A percentile compares a stretch with the other conserved stretches of the same genome.
Conservation (phyloP, 2,888 invertebrate genomes). For the Mimas tiliae region DNA sequence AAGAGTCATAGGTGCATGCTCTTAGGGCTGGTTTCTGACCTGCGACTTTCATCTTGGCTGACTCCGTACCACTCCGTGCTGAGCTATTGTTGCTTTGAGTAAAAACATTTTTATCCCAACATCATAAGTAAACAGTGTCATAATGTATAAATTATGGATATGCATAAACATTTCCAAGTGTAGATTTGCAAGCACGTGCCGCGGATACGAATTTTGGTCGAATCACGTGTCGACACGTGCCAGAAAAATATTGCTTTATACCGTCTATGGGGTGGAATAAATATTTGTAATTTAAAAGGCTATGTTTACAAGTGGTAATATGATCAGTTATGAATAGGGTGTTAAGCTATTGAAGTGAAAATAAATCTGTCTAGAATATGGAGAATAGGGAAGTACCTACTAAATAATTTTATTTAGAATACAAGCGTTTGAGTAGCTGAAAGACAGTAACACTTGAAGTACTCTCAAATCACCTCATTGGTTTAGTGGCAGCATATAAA, state of each 20-base stretch:
- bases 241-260: conserved; percentile 53
- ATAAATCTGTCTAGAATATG: conserved; percentile 17
- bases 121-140: background rate
- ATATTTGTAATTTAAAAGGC: conserved; percentile 71
- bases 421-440: background rate
- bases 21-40: no score
- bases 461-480: no score
- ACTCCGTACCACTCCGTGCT: no score
- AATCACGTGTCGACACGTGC: conserved; percentile 72
- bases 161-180: conserved; percentile 23
- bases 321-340: conserved; percentile 51
- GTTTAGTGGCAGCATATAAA: no score
- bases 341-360: conserved; percentile 27
- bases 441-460: no score
- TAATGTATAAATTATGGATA: conserved; percentile 29
- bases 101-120: background rate
- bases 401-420: no score
- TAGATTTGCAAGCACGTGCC: conserved; percentile 51
- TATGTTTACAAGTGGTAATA: conserved; percentile 58
- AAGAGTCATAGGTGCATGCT: no score
- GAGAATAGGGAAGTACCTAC: no score
- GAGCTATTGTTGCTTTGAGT: background rate
- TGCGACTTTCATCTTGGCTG: no score
- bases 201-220: conserved; percentile 51
- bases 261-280: conserved; percentile 63